Evolutionary conservation across 2,113 vertebrate genomes (phyloP).

Genomic region (Prochilodus magdalenae): DNA sequence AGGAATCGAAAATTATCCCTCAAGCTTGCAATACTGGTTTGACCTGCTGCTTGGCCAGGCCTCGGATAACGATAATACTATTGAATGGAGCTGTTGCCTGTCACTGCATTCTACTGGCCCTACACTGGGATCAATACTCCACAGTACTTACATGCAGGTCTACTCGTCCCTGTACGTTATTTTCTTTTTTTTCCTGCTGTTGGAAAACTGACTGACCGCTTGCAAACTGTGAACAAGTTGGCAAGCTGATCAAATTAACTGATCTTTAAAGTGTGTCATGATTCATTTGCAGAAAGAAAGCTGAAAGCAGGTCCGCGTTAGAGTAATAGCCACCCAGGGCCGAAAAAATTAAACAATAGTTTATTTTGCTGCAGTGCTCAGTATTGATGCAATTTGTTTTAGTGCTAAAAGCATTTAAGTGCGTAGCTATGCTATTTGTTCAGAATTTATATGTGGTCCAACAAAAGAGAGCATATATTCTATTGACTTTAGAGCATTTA

Average conservation of each 20-base stretch:
- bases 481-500: conserved; percentile 64
- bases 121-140: conserved; percentile 69
- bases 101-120: conserved; percentile 50
- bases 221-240: conserved; percentile 30
- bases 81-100: conserved; percentile 71
- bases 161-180: conserved; percentile 24
- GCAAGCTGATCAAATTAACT: conserved; percentile 41
- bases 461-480: conserved; percentile 43
- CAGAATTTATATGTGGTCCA: conserved; percentile 50
- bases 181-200: not conserved
- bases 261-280: conserved; percentile 34
- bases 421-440: conserved; percentile 28
- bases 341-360: conserved; percentile 14
- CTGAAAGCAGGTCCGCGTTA: conserved; percentile 44
- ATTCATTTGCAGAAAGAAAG: not conserved
- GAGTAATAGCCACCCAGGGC: conserved; percentile 38
- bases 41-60: conserved; percentile 67
- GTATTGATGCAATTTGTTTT: conserved; percentile 55
- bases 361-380: not conserved
- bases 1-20: conserved; percentile 63
- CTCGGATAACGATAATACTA: conserved; percentile 72
- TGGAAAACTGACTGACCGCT: conserved; percentile 15
- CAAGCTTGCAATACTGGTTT: conserved; percentile 61
- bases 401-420: conserved; percentile 56
- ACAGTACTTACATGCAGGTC: not conserved